Evolutionary conservation across 2,888 invertebrate genomes (phyloP), one percentile per base, ranked within the genome.

Genomic region (Campopleginae sp.): DNA sequence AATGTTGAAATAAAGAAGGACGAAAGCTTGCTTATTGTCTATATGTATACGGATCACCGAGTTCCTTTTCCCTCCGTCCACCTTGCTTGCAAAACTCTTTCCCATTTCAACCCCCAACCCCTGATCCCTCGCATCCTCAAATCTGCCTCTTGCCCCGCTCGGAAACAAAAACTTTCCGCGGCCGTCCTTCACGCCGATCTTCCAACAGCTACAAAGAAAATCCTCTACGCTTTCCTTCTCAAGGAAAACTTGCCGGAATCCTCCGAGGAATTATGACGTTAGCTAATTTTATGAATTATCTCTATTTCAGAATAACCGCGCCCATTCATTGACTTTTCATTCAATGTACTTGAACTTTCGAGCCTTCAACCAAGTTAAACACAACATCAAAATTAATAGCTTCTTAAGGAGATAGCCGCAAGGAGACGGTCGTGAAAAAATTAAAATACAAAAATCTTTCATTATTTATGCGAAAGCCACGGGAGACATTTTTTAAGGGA

Each of bases 41-140:
- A 68, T 68, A 68, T 27, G 48, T 66, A 66, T 75, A 80, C 61
- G 46, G 61, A 71, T n/a, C 71, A 68, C 44, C 48, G 38, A 65
- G 33, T 71, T 70, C 76, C 88, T 88, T 88, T 84, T 87, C 86
- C 87, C 84, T 87, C 88, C 76, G 84, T 87, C 87, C 88, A 85
- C 84, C 81, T 84, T 79, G 65, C 78, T 79, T 74, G 70, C 80
- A 84, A 86, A 90, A 91, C 89, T 91, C 91, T 91, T 89, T 84
- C 89, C 88, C 81, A 88, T 88, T 85, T 78, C 71, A 80, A 27
- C 77, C 86, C 81, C 65, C 71, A 63, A 51, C 76, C 83, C 54
- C 86, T 72, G 51, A 72, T 58, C n/a, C 74, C 71, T 61, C 76
- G 77, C 85, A 70, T 71, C 79, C 42, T 82, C 82, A 44, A 65